Base-by-base conservation (phyloP, 2,888 invertebrate genomes). In the Caenorhabditis uteleia region DNA sequence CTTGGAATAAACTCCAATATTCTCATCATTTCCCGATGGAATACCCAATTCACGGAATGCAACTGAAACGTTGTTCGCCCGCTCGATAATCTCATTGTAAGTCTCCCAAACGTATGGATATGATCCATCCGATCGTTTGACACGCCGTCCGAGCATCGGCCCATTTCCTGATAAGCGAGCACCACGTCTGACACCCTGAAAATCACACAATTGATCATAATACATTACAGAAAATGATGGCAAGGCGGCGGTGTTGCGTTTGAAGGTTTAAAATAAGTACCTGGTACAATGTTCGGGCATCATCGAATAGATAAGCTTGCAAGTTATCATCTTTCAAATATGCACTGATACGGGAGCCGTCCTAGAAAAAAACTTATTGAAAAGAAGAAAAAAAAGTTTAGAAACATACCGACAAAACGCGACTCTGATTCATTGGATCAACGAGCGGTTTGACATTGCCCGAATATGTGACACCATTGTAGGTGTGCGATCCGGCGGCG, bases 281-380 rank as follows among this genome's bases (percentile, higher is more conserved):
- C 79, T 93, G 92, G 85, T 91, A 93, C 34, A 94, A 86, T 48
- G 95, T 95, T 83, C 89, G 89, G 54, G 91, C 90, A 84, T 93
- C 93, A 80, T 92, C 91, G 84, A 90, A 90, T 69, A 93, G 87
- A 84, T 89, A 92, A 34, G 74, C 68, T 49, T 68, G 65, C 46
- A 79, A 57, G 14, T 74, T 64, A 45, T 74, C 75, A 31, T 77
- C 69, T 31, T 70, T 68, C 55, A 78, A 51, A 33, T 70, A 74
- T 18, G 73, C 69, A 45, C 74, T 75, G 47, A 79, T 70, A n/a
- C 80, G 74, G 16, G 77, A 77, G 20, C 80, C 80, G 33, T 72
- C 72, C 72, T 72, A 48, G 10, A 57, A 57, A 33, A 45, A 18
- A 31, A 26, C n/a, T n/a, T 18, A 16, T 16, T 7, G n/a, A 4